Conservation (phyloP, 2,797 vertebrate species). For the Trachurus trachurus region DNA sequence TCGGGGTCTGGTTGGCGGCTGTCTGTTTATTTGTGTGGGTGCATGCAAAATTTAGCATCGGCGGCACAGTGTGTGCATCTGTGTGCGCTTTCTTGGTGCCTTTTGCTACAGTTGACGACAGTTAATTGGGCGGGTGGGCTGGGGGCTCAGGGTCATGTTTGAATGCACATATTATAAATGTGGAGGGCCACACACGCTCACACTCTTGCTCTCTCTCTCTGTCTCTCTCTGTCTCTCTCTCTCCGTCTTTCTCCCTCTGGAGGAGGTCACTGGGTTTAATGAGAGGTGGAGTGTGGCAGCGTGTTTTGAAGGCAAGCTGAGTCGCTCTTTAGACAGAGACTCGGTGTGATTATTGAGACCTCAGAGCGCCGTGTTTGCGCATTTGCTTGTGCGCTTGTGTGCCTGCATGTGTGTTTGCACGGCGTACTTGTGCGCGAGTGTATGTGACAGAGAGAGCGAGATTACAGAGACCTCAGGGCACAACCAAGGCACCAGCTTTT, state of each 20-base stretch:
- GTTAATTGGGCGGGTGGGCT: conserved; percentile 57
- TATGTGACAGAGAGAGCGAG: conserved; percentile 67
- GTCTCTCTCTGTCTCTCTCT: conserved; percentile 17
- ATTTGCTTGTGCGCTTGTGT: conserved; percentile 46
- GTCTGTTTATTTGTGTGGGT: conserved; percentile 56
- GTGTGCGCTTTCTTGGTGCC: conserved; percentile 17
- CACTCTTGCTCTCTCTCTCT: neutral
- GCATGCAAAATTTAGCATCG: conserved; percentile 41
- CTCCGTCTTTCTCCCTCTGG: conserved; percentile 29
- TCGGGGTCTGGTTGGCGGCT: conserved; percentile 4
- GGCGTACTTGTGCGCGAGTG: conserved; percentile 42
- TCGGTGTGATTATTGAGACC: conserved; percentile 76
- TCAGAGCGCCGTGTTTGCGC: conserved; percentile 63
- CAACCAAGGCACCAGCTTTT: conserved; percentile 82
- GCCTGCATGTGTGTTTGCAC: conserved; percentile 43
- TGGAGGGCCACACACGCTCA: conserved; percentile 48
- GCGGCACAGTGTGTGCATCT: conserved; percentile 30
- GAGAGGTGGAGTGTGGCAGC: conserved; percentile 78
- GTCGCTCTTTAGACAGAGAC: conserved; percentile 77
- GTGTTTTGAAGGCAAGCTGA: conserved; percentile 72
- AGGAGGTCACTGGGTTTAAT: conserved; percentile 84
- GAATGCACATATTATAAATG: conserved; percentile 76
- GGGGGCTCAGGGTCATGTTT: conserved; percentile 59
- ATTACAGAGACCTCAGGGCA: conserved; percentile 84
- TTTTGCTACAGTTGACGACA: conserved; percentile 41